Evolutionary conservation across 1,140 invertebrate species (phyloP).

Genomic region (Apis laboriosa): DNA sequence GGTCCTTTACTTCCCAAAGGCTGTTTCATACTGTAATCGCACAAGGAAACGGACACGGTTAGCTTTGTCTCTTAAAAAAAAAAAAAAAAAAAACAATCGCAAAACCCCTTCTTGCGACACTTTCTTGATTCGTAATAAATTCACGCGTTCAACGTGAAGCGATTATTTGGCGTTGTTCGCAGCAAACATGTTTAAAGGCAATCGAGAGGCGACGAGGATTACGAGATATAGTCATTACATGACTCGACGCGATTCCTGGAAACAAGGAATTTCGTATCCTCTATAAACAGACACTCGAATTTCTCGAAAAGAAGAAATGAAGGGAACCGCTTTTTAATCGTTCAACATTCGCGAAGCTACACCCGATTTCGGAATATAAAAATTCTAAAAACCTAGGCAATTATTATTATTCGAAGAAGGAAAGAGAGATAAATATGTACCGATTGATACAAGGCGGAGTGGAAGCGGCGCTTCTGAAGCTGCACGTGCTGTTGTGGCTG

Average conservation of each 20-base stretch:
- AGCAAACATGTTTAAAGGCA: conserved; percentile 17
- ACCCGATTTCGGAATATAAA: not conserved
- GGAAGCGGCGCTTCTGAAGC: conserved; percentile 66
- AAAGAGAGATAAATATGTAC: conserved; percentile 62
- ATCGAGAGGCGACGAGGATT: not conserved
- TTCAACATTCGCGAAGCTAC: too few species aligned
- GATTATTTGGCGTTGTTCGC: conserved; percentile 7
- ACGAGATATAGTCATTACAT: not conserved
- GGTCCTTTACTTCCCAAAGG: conserved; percentile 76
- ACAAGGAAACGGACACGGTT: conserved; percentile 36
- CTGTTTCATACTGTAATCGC: conserved; percentile 75
- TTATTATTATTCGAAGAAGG: not conserved
- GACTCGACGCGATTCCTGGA: conserved; percentile 61
- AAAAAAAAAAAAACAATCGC: not conserved
- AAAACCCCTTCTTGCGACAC: not conserved
- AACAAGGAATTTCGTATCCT: conserved; percentile 28
- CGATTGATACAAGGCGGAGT: conserved; percentile 76
- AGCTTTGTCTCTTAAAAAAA: not conserved
- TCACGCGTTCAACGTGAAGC: not conserved
- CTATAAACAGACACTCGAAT: not conserved
- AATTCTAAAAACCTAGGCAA: not conserved
- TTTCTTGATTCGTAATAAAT: not conserved
- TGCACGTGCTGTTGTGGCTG: conserved; percentile 74
- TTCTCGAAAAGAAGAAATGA: too few species aligned
- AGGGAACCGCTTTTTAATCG: too few species aligned